Percentiles rank a stretch among this genome's conserved stretches.
Evolutionary conservation across 2,113 vertebrate species (phyloP).

Genomic region (Okapia johnstoni): DNA sequence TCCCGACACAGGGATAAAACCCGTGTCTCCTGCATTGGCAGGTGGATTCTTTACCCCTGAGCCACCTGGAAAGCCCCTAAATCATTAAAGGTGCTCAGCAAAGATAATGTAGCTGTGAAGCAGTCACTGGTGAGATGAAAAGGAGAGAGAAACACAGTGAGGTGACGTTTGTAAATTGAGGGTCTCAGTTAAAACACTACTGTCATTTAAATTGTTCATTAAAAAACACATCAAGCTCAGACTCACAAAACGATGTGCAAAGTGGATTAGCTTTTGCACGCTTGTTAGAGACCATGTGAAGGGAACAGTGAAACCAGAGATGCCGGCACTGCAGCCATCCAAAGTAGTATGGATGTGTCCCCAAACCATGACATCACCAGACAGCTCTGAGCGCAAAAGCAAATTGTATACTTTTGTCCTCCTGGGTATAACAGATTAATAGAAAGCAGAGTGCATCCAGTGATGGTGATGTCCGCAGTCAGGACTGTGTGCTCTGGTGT

Average conservation of each 20-base stretch:
- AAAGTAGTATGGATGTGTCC: neutral
- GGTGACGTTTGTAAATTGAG: neutral
- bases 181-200: neutral
- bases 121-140: neutral
- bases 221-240: neutral
- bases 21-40: neutral
- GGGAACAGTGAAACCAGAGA: neutral
- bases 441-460: neutral
- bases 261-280: neutral
- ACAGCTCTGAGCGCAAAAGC: neutral
- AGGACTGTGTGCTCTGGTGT: neutral
- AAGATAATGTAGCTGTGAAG: neutral
- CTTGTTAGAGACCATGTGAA: neutral
- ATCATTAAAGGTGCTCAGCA: neutral
- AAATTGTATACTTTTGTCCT: neutral
- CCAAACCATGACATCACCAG: neutral
- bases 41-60: neutral
- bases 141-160: neutral
- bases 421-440: neutral
- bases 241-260: neutral
- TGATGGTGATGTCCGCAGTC: neutral
- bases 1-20: neutral
- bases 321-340: neutral
- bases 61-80: neutral
- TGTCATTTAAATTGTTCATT: neutral